These are phyloP conservation scores for Gadopsis bispinosus DNA, from an alignment of 2,797 vertebrate genomes.

Conservation along the genomic window DNA sequence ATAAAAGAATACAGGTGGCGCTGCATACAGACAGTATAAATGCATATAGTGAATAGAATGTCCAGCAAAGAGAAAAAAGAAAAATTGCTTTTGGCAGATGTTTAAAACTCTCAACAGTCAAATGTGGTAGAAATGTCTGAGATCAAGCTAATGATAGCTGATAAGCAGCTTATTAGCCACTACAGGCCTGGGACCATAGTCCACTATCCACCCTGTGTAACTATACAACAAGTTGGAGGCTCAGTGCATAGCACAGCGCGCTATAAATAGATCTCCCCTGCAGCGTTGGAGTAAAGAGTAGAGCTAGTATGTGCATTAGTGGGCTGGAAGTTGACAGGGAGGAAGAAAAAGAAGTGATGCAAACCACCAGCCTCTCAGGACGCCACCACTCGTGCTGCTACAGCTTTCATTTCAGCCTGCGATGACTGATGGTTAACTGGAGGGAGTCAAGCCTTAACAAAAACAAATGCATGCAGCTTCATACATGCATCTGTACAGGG, in stretches of 20 bases:
- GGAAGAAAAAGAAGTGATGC: conserved; percentile 54
- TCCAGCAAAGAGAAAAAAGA: too few species aligned
- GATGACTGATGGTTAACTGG: conserved; percentile 8
- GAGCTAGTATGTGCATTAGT: conserved; percentile 76
- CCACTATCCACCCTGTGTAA: conserved; percentile 60
- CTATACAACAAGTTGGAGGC: conserved; percentile 72
- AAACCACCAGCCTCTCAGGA: conserved; percentile 21
- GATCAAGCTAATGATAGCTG: conserved; percentile 7
- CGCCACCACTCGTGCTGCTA: conserved; percentile 10
- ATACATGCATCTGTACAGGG: conserved; percentile 13
- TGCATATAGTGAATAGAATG: background rate
- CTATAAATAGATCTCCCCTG: conserved; percentile 83
- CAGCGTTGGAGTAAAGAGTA: conserved; percentile 72
- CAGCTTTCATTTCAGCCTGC: conserved; percentile 23
- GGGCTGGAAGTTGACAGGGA: conserved; percentile 58
- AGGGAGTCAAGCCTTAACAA: background rate
- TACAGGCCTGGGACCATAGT: conserved; percentile 34
- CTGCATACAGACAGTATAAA: background rate
- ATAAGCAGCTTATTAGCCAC: conserved; percentile 37
- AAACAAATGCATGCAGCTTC: background rate
- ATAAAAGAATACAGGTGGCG: background rate
- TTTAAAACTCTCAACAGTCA: too few species aligned
- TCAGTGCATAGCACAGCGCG: conserved; percentile 70
- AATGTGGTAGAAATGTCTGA: conserved; percentile 3
- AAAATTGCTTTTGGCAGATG: too few species aligned